Evolutionary conservation across 2,113 vertebrate genomes (phyloP).

Genomic region (Rousettus leschenaultii): DNA sequence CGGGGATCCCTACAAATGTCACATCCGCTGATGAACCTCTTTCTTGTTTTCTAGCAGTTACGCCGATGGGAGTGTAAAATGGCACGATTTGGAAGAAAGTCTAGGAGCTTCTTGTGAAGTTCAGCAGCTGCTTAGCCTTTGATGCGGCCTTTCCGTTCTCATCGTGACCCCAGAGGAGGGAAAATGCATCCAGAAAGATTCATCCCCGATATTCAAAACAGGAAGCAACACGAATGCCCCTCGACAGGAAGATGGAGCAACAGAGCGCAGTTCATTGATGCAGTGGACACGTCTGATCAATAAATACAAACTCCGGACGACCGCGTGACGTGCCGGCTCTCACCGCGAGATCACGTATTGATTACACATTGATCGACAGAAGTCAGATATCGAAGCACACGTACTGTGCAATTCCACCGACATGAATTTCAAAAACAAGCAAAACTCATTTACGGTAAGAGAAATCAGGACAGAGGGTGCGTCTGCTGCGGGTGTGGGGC

Average conservation of each 20-base stretch:
- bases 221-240: background rate
- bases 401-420: background rate
- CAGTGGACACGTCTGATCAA: background rate
- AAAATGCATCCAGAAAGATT: background rate
- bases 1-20: background rate
- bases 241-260: background rate
- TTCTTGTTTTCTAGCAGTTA: background rate
- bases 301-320: background rate
- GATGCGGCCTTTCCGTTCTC: background rate
- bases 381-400: background rate
- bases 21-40: background rate
- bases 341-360: background rate
- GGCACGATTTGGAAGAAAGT: background rate
- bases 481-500: too few species aligned
- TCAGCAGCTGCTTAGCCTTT: background rate
- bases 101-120: background rate
- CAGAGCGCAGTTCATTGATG: background rate
- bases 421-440: background rate
- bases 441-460: background rate
- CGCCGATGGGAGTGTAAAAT: background rate
- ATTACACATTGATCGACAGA: background rate
- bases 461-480: background rate
- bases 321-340: rapidly evolving
- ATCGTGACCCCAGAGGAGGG: background rate
- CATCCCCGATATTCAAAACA: background rate